Evolutionary conservation across 2,113 vertebrate genomes (phyloP), one percentile per base, ranked within the genome.

Genomic region (Accipiter virgatus): DNA sequence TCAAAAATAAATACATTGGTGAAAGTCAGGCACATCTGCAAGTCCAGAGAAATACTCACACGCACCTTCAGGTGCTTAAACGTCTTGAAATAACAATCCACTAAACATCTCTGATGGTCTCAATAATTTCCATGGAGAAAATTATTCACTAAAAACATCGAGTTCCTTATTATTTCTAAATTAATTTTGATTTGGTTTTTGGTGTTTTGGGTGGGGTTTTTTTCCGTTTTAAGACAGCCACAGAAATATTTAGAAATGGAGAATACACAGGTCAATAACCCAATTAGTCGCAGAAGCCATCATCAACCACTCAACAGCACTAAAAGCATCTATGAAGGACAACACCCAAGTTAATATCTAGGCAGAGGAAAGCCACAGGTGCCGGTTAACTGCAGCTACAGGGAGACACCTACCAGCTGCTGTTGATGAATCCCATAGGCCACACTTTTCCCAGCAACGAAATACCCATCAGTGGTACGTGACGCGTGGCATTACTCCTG

Each of bases 381-480:
- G 8, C 31, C 3, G 3, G 26, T 32, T 22, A 42, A 15, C 48
- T 34, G 15, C 34, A 47, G 38, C 21, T 9, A 20, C 9, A 31
- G 36, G 31, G n/a, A 61, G 34, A 25, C 38, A 50, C 5, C 1
- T 38, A 65, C 29, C 47, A 50, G n/a, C 42, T 4, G 27, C 48
- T 11, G 29, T 10, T 25, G 11, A n/a, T 0, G 2, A 58, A 43
- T 22, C 55, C 20, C 38, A 8, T 2, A n/a, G 58, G 29, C 8
- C 50, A 56, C 36, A 3, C 5, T 4, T 12, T 34, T 16, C 38
- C 67, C 47, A 53, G 16, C 6, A n/a, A 17, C 1, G 10, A 19
- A 25, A 31, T 7, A 17, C 40, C 48, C 48, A 34, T 5, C 11
- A 0, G 38, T 5, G 6, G 23, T 19, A 18, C 0, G 6, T 8